Conservation (phyloP, 1,140 invertebrate species). For the Lasioglossum baleicum region DNA sequence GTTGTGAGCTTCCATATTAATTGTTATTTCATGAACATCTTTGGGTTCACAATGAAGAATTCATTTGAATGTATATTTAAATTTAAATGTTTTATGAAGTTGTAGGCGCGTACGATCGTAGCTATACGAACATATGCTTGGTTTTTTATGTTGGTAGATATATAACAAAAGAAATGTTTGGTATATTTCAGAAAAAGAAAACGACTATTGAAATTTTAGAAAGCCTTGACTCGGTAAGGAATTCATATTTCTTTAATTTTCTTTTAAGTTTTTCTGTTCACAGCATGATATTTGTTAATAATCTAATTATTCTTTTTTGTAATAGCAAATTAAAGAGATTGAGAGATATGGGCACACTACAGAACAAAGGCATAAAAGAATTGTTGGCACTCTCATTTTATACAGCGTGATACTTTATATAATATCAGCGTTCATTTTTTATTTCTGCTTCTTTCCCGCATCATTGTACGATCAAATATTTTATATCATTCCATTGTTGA, state of each 20-base stretch:
- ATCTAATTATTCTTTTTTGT: conserved; percentile 60
- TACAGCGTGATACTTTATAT: conserved; percentile 91
- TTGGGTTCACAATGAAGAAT: neutral
- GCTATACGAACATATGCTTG: neutral
- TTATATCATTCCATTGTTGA: conserved; percentile 86
- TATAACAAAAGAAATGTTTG: conserved; percentile 2
- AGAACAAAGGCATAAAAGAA: conserved; percentile 88
- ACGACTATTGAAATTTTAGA: conserved; percentile 89
- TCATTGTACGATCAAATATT: conserved; percentile 85
- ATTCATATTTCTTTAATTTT: conserved; percentile 20
- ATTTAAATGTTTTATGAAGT: neutral
- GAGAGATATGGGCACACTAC: conserved; percentile 89
- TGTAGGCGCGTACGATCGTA: neutral
- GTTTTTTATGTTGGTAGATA: neutral
- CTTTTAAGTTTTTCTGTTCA: conserved; percentile 5
- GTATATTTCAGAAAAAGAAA: conserved; percentile 88
- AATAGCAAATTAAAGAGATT: conserved; percentile 88
- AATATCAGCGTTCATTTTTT: conserved; percentile 86
- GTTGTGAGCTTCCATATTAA: conserved; percentile 10
- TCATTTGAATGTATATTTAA: conserved; percentile 24
- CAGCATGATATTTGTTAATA: conserved; percentile 35
- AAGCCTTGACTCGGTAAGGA: conserved; percentile 84
- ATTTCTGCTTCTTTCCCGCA: conserved; percentile 88
- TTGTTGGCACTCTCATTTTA: conserved; percentile 89
- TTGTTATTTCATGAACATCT: neutral